phyloP scores from a whole-genome alignment of 2,888 invertebrate genomes.

The Tetramorium bicarinatum region DNA sequence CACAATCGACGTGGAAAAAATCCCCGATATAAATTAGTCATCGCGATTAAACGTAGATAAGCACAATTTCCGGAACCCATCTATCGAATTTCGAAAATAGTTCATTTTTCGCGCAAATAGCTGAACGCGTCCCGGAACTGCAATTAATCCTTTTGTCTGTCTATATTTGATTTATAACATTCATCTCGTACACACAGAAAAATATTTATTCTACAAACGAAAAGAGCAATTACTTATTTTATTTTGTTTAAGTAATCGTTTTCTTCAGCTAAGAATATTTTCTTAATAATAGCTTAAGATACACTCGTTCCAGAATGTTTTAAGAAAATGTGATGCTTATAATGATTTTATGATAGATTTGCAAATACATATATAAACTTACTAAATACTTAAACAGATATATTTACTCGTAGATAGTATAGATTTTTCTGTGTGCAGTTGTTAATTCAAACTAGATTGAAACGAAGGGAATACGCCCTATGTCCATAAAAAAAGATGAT shows the following conservation, averaged over 20 bases:
- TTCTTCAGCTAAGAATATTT: too few species aligned
- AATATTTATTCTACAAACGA: too few species aligned
- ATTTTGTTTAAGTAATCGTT: too few species aligned
- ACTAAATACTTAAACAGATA: too few species aligned
- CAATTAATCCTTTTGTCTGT: background rate
- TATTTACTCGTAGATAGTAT: too few species aligned
- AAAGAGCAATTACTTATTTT: too few species aligned
- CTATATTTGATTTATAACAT: background rate
- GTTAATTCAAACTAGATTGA: background rate
- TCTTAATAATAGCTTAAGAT: too few species aligned
- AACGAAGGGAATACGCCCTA: background rate
- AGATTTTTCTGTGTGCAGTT: background rate
- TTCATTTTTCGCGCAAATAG: background rate
- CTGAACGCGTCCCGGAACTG: background rate
- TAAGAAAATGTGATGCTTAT: too few species aligned
- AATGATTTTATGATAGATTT: too few species aligned
- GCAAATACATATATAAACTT: too few species aligned
- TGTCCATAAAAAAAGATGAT: background rate
- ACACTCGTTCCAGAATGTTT: too few species aligned
- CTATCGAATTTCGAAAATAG: background rate
- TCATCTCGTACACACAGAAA: too few species aligned
- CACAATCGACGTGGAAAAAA: slow-evolving; percentile 5
- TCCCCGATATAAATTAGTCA: slow-evolving; percentile 57
- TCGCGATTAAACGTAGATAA: slow-evolving; percentile 30
- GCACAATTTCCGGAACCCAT: slow-evolving; percentile 15